A percentile compares a stretch with the other conserved stretches of the same genome.
These are phyloP conservation scores for Tetrapedia diversipes DNA, from an alignment of 2,888 invertebrate genomes.

Conservation along the genomic window DNA sequence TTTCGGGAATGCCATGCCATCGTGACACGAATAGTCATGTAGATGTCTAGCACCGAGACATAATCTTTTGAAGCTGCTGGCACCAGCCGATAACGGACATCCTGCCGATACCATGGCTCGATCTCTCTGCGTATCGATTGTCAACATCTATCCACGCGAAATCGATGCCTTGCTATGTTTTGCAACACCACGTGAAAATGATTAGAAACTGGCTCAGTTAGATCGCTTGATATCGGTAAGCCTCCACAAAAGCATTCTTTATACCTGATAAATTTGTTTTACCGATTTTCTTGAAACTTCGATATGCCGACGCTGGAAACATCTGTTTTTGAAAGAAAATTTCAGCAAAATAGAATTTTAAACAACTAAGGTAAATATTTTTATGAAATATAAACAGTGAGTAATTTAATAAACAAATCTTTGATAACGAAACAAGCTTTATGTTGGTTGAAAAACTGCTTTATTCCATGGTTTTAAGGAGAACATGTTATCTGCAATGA, in stretches of 20 bases:
- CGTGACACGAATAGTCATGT: constrained; percentile 17
- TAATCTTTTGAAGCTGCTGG: constrained; percentile 50
- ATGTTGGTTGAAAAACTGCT: no score
- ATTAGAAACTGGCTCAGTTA: constrained; percentile 30
- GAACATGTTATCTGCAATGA: no score
- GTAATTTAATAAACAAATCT: no score
- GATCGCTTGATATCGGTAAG: constrained; percentile 32
- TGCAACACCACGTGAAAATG: constrained; percentile 8
- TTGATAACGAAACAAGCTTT: no score
- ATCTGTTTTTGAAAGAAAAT: neutral
- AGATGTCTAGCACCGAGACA: constrained; percentile 28
- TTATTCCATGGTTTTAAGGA: no score
- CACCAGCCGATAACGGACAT: constrained; percentile 53
- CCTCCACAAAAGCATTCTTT: constrained; percentile 1
- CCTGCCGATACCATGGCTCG: constrained; percentile 32
- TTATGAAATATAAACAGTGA: neutral
- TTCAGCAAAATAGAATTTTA: constrained; percentile 2
- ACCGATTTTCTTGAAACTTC: constrained; percentile 14
- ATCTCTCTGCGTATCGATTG: constrained; percentile 28
- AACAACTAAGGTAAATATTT: neutral
- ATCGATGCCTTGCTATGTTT: constrained; percentile 41
- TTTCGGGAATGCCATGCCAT: constrained; percentile 33
- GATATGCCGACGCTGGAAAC: neutral
- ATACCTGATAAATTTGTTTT: constrained; percentile 19
- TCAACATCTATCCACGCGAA: constrained; percentile 21